Conservation (phyloP, 2,888 invertebrate species). For the Napeogenes inachia region DNA sequence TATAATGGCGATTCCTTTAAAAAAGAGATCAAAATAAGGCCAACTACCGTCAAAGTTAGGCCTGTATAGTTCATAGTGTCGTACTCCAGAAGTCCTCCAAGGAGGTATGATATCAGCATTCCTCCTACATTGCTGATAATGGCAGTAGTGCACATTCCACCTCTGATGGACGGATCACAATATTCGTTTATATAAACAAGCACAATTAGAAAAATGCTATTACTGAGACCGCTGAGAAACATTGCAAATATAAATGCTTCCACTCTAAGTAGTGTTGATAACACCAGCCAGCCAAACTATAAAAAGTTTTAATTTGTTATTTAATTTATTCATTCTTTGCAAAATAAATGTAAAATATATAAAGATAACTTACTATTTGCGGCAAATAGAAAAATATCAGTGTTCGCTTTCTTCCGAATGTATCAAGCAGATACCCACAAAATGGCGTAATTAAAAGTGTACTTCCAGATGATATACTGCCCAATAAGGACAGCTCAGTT, state of each 20-base stretch:
- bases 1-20: slow-evolving; percentile 43
- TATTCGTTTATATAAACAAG: slow-evolving; percentile 31
- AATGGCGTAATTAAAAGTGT: slow-evolving; percentile 41
- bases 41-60: slow-evolving; percentile 35
- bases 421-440: slow-evolving; percentile 43
- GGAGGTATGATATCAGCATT: slow-evolving; percentile 29
- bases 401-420: slow-evolving; percentile 40
- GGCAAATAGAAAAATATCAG: slow-evolving; percentile 28
- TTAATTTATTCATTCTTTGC: not conserved
- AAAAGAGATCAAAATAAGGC: slow-evolving; percentile 34
- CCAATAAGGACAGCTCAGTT: slow-evolving; percentile 42
- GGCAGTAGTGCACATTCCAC: slow-evolving; percentile 21
- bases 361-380: not conserved
- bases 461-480: slow-evolving; percentile 43
- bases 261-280: not conserved
- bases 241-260: slow-evolving; percentile 1
- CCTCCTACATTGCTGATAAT: slow-evolving; percentile 23
- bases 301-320: not conserved
- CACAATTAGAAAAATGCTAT: slow-evolving; percentile 36
- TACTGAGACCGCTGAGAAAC: not conserved
- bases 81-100: slow-evolving; percentile 46
- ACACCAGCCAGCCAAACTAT: not conserved
- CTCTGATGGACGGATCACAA: slow-evolving; percentile 26
- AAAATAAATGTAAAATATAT: no score
- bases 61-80: slow-evolving; percentile 41